Base-by-base conservation (phyloP, 2,113 vertebrate genomes). In the Triplophysa tibetana region DNA sequence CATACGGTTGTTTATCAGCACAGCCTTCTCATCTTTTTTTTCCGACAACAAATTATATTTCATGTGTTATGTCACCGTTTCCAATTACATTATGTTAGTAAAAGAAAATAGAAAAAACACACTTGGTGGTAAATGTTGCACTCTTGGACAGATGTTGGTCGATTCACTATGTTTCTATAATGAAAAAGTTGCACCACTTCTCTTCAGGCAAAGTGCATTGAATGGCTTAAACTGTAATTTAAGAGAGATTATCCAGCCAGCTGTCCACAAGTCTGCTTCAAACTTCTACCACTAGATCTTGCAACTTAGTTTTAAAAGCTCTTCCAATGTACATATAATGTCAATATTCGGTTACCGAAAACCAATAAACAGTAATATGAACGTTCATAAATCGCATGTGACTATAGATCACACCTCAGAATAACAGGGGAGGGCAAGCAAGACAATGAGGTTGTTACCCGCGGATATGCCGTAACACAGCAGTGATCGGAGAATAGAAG, bases 211-310 rank as follows among this genome's bases (percentile, higher is more conserved):
- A 54, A 81, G 45, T 66, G 33, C 68, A 29, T 11, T 33, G 24
- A 8, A 43, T n/a, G 60, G 33, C 50, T 70, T 33, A 75, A 50
- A 74, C 60, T 83, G 76, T 80, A 58, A 84, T 82, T 86, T 79
- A 62, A 65, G 70, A 24, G 52, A 81, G 84, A 85, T 87, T 79
- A 88, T 48, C 9, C 13, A 77, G 61, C 69, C 79, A 82, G 82
- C 70, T 83, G 79, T 85, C 82, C 23, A 68, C 7, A 1, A 69
- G 9, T 65, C 64, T 58, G 23, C 17, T 11, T 2, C 58, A 75
- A 75, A 54, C 24, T 70, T 43, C 38, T 23, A 52, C 26, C 29
- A 56, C 48, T 73, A 79, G 41, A 68, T 76, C 45, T 56, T 60
- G 50, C 45, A 48, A 79, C 60, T 48, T 76, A 84, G 41, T 41